Evolutionary conservation across 2,797 vertebrate species (phyloP).

Genomic region (Propithecus deckenii): DNA sequence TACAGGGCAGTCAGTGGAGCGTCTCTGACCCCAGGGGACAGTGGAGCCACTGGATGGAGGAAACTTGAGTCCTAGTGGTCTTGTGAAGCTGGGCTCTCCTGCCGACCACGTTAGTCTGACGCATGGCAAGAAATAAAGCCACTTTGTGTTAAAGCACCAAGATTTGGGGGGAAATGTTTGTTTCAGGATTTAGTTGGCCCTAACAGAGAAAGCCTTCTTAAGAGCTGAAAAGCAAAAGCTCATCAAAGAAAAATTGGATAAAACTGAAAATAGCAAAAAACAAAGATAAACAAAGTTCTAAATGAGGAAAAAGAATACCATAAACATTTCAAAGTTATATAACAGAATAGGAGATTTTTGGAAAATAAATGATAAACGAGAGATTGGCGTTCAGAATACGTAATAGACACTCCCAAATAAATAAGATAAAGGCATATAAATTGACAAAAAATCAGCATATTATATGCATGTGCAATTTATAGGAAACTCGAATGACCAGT

Average conservation of each 20-base stretch:
- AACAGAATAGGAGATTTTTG: not conserved
- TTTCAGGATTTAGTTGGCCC: not conserved
- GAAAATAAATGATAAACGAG: not conserved
- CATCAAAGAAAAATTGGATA: not conserved
- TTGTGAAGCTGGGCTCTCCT: not conserved
- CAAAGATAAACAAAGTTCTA: not conserved
- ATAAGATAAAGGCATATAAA: not conserved
- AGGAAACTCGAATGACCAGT: not conserved
- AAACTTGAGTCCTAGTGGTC: not conserved
- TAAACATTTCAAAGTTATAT: not conserved
- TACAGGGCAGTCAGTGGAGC: not conserved
- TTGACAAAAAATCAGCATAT: not conserved
- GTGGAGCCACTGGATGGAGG: not conserved
- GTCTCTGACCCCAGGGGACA: not conserved
- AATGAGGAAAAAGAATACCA: not conserved
- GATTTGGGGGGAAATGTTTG: too few species aligned
- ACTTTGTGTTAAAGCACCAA: not conserved
- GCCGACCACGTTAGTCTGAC: not conserved
- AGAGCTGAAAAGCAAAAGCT: not conserved
- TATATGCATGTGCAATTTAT: not conserved
- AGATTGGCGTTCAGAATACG: not conserved
- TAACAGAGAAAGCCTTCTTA: not conserved
- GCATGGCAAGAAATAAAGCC: not conserved
- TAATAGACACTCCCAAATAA: not conserved
- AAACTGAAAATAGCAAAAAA: not conserved